Evolutionary conservation across 2,888 invertebrate species (phyloP), one percentile per base, ranked within the genome.

Genomic region (Leucania comma): DNA sequence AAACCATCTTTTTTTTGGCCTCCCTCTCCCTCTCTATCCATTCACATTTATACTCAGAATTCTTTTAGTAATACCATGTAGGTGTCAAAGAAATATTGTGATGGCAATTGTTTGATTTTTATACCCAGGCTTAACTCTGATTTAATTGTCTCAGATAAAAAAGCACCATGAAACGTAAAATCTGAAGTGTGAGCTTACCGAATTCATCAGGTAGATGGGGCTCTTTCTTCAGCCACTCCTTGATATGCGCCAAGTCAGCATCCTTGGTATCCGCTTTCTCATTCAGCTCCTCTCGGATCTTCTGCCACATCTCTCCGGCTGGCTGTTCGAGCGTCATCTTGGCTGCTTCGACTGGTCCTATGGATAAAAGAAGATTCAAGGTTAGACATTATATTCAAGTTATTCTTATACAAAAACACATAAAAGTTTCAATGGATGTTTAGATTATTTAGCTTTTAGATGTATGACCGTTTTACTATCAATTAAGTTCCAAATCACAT

Each of bases 281-380:
- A 75, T 98, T 98, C 73, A 98, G 90, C 90, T 98, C 97, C 90
- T 97, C 96, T 74, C 97, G 97, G 89, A 98, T 98, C 93, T 96
- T 96, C 92, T 97, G 96, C 90, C 97, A 97, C 97, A 97, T 97
- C 90, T 97, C 97, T 72, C 97, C 97, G 46, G 97, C 93, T 72
- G 98, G 98, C 89, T 97, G 97, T 89, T 97, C 96, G 80, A 97
- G 95, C 91, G 97, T 96, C 97, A 97, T 97, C 95, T 93, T 94
- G 91, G 91, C 82, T 90, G 89, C 82, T 88, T 87, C 85, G 87
- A 87, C 87, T 89, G 95, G 95, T 88, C 85, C 95, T 94, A 88
- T 56, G 26, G 12, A 72, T n/a, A 1, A 32, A 53, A 14, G n/a
- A 20, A 9, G 3, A 0, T 29, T 20, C 0, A 32, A 24, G 5